These are phyloP conservation scores for Passer domesticus DNA, from an alignment of 2,113 vertebrate species.

Conservation along the genomic window DNA sequence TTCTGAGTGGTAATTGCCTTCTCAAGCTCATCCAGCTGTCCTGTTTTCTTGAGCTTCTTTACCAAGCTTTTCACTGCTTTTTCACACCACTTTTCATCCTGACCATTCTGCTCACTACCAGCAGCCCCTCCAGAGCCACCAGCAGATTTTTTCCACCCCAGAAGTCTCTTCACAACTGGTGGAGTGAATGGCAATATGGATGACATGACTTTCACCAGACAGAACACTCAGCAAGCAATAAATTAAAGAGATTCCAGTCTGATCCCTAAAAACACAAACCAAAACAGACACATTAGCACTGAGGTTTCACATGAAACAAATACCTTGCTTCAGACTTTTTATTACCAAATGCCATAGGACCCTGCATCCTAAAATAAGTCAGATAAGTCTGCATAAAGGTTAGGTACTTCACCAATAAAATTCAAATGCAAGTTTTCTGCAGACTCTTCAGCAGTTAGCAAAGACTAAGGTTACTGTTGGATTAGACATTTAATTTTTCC, in stretches of 20 bases:
- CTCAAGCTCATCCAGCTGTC: constrained; percentile 96
- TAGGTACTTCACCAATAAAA: neutral
- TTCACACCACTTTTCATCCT: constrained; percentile 98
- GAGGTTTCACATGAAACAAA: neutral
- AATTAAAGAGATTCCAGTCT: neutral
- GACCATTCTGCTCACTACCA: constrained; percentile 92
- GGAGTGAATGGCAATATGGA: constrained; percentile 97
- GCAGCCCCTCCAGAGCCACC: constrained; percentile 81
- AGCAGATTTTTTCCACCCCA: constrained; percentile 96
- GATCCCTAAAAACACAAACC: constrained; percentile 59
- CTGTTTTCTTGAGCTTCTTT: constrained; percentile 98
- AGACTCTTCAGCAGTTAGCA: neutral
- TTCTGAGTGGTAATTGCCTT: constrained; percentile 97
- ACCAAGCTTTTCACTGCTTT: constrained; percentile 98
- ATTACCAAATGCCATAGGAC: neutral
- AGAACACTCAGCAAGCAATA: constrained; percentile 26
- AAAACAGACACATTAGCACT: constrained; percentile 32
- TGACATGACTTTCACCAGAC: constrained; percentile 80
- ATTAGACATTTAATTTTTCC: neutral
- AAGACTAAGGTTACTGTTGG: neutral
- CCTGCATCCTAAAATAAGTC: neutral
- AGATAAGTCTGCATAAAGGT: neutral
- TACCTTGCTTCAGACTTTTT: neutral
- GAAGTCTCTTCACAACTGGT: constrained; percentile 94
- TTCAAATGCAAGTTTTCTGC: neutral